phyloP scores from a whole-genome alignment of 2,113 vertebrate genomes.

The Solea senegalensis region DNA sequence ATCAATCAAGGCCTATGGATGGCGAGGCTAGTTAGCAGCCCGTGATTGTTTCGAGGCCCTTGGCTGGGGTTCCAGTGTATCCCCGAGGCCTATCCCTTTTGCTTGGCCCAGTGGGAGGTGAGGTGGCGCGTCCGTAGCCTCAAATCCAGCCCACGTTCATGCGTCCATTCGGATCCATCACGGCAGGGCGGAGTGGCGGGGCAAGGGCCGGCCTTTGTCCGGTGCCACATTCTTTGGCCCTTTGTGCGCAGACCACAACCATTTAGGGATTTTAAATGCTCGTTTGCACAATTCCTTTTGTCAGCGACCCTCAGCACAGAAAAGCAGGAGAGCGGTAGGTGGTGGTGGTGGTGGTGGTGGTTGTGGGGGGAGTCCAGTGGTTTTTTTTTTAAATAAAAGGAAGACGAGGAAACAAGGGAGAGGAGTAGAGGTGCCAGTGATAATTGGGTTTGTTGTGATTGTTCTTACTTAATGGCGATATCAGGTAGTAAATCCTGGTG shows the following conservation, averaged over 20 bases:
- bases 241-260: constrained; percentile 91
- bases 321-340: constrained; percentile 82
- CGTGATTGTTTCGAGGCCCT: constrained; percentile 91
- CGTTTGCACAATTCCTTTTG: constrained; percentile 99
- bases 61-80: constrained; percentile 74
- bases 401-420: constrained; percentile 39
- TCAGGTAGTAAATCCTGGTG: constrained; percentile 12
- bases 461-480: constrained; percentile 66
- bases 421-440: constrained; percentile 39
- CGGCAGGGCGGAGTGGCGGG: constrained; percentile 85
- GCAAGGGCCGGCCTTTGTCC: constrained; percentile 88
- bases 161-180: constrained; percentile 99
- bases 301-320: constrained; percentile 87
- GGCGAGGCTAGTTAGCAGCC: constrained; percentile 91
- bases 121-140: constrained; percentile 86
- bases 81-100: constrained; percentile 72
- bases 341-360: constrained; percentile 5
- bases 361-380: constrained; percentile 36
- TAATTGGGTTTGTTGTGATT: constrained; percentile 53
- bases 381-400: constrained; percentile 56
- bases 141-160: constrained; percentile 95
- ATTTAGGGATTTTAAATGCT: constrained; percentile 99
- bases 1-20: constrained; percentile 94
- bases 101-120: constrained; percentile 88
- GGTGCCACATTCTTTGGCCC: constrained; percentile 89